phyloP scores from a whole-genome alignment of 2,888 invertebrate species.

The Pachliopta kotzebuea region DNA sequence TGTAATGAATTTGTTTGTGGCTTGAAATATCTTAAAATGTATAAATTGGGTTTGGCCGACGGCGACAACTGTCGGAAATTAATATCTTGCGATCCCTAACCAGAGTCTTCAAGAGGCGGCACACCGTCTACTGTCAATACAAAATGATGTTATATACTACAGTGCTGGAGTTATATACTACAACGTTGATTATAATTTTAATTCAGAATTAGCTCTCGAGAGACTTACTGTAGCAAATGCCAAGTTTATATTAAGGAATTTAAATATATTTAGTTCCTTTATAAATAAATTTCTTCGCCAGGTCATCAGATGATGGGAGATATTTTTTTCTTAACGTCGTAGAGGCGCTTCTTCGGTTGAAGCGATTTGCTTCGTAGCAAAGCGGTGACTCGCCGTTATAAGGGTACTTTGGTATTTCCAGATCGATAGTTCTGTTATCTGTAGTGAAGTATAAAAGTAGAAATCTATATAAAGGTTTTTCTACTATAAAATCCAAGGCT shows the following conservation, averaged over 20 bases:
- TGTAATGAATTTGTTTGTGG: background rate
- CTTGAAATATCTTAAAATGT: background rate
- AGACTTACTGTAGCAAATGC: too few species aligned
- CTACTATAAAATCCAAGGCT: background rate
- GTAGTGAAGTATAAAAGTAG: background rate
- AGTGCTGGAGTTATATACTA: background rate
- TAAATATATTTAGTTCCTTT: background rate
- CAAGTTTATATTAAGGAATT: background rate
- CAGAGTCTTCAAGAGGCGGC: background rate
- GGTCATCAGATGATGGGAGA: too few species aligned
- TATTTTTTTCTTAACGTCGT: background rate
- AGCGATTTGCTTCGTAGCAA: background rate
- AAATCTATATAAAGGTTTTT: background rate
- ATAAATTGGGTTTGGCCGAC: slow-evolving; percentile 48
- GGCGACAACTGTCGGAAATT: slow-evolving; percentile 67
- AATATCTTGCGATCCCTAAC: slow-evolving; percentile 59
- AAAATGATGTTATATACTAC: background rate
- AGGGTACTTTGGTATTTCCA: slow-evolving; percentile 3
- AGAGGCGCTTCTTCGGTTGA: background rate
- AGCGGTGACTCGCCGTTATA: background rate
- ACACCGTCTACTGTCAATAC: slow-evolving; percentile 29
- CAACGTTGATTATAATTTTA: background rate
- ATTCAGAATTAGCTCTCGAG: background rate
- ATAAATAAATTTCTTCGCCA: too few species aligned
- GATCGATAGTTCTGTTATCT: slow-evolving; percentile 5